A percentile compares a stretch with the other conserved stretches of the same genome.
Conservation (phyloP, 2,113 vertebrate genomes). For the Egretta garzetta region DNA sequence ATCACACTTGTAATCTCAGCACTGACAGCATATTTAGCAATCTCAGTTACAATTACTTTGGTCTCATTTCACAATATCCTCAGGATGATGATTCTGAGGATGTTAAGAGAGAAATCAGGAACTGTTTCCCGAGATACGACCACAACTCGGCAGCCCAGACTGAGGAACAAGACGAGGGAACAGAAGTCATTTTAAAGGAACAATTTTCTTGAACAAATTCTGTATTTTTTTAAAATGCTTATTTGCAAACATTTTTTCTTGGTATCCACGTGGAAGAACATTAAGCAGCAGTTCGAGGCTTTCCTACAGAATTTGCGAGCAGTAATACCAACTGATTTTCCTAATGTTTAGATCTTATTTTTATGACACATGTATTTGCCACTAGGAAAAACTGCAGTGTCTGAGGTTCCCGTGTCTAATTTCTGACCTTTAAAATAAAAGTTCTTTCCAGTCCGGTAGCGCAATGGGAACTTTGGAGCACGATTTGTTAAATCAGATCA, state of each 20-base stretch:
- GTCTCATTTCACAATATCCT: conserved; percentile 52
- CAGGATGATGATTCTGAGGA: background rate
- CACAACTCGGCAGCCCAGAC: background rate
- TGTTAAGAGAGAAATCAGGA: background rate
- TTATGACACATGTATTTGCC: background rate
- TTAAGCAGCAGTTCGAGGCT: background rate
- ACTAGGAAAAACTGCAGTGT: background rate
- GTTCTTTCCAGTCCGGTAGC: background rate
- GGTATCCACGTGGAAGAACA: background rate
- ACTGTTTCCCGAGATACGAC: background rate
- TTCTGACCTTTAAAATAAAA: background rate
- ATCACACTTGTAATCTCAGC: conserved; percentile 12
- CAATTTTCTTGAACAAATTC: background rate
- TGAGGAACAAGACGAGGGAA: background rate
- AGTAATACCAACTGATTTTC: background rate
- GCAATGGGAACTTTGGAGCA: background rate
- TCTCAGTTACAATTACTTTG: conserved; percentile 43
- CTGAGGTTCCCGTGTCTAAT: background rate
- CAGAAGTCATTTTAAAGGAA: background rate
- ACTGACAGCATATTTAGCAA: conserved; percentile 49
- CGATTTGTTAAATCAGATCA: background rate
- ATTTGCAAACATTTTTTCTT: background rate
- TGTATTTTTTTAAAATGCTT: background rate
- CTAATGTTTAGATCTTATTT: background rate
- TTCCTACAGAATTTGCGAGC: background rate